Percentiles rank a stretch among this genome's conserved stretches.
Evolutionary conservation across 2,113 vertebrate species (phyloP).

Genomic region (Chloropsis cyanopogon): DNA sequence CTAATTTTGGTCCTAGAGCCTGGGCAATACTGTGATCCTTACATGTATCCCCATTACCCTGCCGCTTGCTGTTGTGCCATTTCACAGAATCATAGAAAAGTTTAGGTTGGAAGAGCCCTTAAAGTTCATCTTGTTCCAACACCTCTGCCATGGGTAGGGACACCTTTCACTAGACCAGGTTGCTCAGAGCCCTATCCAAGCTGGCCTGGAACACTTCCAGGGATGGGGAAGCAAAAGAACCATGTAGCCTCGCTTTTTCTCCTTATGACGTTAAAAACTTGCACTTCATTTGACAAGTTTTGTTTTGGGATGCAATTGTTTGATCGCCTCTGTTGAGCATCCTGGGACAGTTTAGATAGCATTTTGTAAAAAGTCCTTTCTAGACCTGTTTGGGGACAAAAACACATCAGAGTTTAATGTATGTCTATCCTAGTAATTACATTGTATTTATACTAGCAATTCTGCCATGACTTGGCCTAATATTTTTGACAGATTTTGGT

Average conservation of each 20-base stretch:
- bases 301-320: accelerated
- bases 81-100: no score
- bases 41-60: not conserved
- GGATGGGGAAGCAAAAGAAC: not conserved
- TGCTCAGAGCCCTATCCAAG: not conserved
- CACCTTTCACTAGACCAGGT: not conserved
- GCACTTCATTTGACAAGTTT: not conserved
- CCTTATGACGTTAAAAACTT: not conserved
- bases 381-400: not conserved
- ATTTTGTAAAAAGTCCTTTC: not conserved
- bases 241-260: accelerated
- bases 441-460: not conserved
- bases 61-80: not conserved
- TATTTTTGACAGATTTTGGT: not conserved
- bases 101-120: not conserved
- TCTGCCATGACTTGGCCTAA: not conserved
- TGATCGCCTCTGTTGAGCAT: not conserved
- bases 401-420: not conserved
- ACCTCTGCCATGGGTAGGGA: not conserved
- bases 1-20: not conserved
- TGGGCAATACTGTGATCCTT: not conserved
- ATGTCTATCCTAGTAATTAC: not conserved
- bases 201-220: not conserved
- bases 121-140: not conserved
- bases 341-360: not conserved